A percentile compares a stretch with the other conserved stretches of the same genome.
Evolutionary conservation across 2,888 invertebrate genomes (phyloP).

Genomic region (Therioaphis trifolii): DNA sequence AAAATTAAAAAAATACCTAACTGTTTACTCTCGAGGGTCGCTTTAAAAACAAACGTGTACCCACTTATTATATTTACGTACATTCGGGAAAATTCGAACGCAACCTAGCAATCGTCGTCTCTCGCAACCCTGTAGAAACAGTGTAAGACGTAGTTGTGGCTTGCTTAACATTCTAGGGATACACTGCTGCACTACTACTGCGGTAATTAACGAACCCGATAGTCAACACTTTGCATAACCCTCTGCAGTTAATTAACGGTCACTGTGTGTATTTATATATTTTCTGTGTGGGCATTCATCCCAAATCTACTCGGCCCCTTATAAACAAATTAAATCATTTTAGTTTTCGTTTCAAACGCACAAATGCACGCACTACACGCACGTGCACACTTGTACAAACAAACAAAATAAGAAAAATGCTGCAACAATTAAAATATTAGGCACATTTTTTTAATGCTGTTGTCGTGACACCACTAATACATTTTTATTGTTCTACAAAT

Average conservation of each 20-base stretch:
- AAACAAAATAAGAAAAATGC: too few species aligned
- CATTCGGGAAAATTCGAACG: not conserved
- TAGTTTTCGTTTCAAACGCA: slow-evolving; percentile 20
- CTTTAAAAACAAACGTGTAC: not conserved
- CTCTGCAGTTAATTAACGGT: slow-evolving; percentile 46
- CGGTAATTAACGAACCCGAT: slow-evolving; percentile 44
- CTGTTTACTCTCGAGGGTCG: slow-evolving; percentile 2
- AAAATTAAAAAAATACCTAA: slow-evolving; percentile 24
- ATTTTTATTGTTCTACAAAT: too few species aligned
- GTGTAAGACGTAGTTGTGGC: not conserved
- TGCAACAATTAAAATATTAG: too few species aligned
- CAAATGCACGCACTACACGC: too few species aligned
- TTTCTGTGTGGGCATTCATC: too few species aligned
- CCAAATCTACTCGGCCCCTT: not conserved
- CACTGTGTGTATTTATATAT: not conserved
- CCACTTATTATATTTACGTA: not conserved
- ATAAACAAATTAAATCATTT: slow-evolving; percentile 49
- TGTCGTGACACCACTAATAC: too few species aligned
- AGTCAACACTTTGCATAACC: slow-evolving; percentile 51
- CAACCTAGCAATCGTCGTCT: not conserved
- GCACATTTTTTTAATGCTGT: too few species aligned
- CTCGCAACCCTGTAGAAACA: not conserved
- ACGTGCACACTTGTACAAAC: too few species aligned
- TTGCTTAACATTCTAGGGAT: not conserved
- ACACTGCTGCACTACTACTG: not conserved